phyloP scores from a whole-genome alignment of 2,888 invertebrate species.

The Selenia dentaria region DNA sequence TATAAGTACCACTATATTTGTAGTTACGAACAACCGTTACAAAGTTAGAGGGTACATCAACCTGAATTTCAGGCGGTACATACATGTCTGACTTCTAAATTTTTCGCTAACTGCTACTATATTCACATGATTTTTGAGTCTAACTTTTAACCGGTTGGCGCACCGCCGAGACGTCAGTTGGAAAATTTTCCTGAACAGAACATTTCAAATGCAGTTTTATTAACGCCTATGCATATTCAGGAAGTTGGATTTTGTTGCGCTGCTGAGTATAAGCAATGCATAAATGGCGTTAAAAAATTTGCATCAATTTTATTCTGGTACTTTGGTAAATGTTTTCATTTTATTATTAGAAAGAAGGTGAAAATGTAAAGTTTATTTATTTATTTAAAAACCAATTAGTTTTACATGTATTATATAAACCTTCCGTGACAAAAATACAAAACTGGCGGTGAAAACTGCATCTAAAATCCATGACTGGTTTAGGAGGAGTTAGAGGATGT shows the following conservation, averaged over 20 bases:
- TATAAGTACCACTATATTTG: too few species aligned
- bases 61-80: conserved; percentile 20
- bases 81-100: conserved; percentile 58
- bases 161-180: conserved; percentile 57
- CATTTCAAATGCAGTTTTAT: conserved; percentile 62
- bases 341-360: too few species aligned
- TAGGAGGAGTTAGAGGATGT: too few species aligned
- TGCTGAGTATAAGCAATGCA: conserved; percentile 36
- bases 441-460: too few species aligned
- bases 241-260: conserved; percentile 56
- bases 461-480: too few species aligned
- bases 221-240: conserved; percentile 70
- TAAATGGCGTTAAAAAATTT: background rate
- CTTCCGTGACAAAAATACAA: too few species aligned
- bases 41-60: conserved; percentile 18
- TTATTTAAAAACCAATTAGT: too few species aligned
- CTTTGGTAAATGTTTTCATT: too few species aligned
- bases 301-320: background rate
- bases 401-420: too few species aligned
- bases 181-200: conserved; percentile 45
- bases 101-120: conserved; percentile 53
- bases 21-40: conserved; percentile 18
- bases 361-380: too few species aligned
- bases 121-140: conserved; percentile 69
- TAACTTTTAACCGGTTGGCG: conserved; percentile 58